Evolutionary conservation across 2,888 invertebrate genomes (phyloP), one percentile per base, ranked within the genome.

Genomic region (Standfussiana lucernea): DNA sequence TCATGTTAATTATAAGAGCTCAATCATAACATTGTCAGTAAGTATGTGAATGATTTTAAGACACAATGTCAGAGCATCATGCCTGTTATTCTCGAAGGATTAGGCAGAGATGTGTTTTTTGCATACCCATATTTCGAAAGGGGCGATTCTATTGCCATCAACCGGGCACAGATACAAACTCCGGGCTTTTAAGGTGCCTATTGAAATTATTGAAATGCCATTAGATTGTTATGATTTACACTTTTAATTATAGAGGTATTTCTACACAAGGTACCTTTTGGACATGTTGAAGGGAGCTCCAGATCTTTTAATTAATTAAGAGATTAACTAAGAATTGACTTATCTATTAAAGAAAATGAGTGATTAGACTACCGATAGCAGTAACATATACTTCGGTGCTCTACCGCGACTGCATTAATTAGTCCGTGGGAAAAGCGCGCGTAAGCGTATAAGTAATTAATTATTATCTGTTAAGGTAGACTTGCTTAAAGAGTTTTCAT

Each of bases 361-460:
- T 65, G 6, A 15, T 28, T 50, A 40, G 32, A 32, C 24, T 21
- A 28, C 13, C 32, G 45, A 72, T 72, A 80, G 15, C 1, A 28
- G 53, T 28, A 18, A 40, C 24, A 40, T 56, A 35, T 18, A 24
- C 15, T 11, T 42, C 8, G 21, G 56, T 56, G n/a, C 1, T 18
- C 18, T 45, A 74, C 24, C 15, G 28, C 4, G 28, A 56, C 32
- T 69, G 13, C 15, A 35, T 50, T 83, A 56, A 83, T 74, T 82
- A 66, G 32, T 42, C n/a, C 69, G 74, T 79, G 84, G 35, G 81
- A 82, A 82, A 79, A 71, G 28, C 40, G 50, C 35, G 45, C 65
- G n/a, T 45, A 71, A 50, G 3, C 8, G 15, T 6, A 42, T 15
- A n/a, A n/a, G n/a, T n/a, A 18, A 59, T 66, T 37, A 56, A 59